Base-by-base conservation (phyloP, 1,140 invertebrate genomes). In the Galleria mellonella region DNA sequence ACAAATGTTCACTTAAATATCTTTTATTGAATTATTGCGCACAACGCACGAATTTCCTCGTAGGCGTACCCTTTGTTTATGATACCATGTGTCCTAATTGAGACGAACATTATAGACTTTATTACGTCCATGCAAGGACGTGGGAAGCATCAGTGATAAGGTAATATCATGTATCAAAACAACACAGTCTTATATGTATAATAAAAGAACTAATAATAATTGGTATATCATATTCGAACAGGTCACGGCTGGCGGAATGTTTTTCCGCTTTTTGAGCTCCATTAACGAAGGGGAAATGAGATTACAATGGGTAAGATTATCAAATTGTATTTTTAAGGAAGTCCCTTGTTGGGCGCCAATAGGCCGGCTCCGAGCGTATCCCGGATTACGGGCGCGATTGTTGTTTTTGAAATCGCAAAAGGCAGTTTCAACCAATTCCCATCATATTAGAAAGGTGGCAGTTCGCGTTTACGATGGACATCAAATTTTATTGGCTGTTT, bases 1-100 rank as follows among this genome's bases (percentile, higher is more conserved):
- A 38, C 28, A 23, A 31, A 41, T 33, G 35, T 30, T 39, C 44
- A 31, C 12, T 28, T 12, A 41, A 38, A 14, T 43, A 14, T 35
- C n/a, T 17, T 12, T 38, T 49, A 49, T 49, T 43, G 47, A 49
- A 49, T 49, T 42, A 49, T 23, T 27, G 9, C 11, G 41, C 31
- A 8, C 31, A 23, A 17, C 9, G 4, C 9, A 37, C 14, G 8
- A n/a, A n/a, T n/a, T n/a, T n/a, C n/a, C n/a, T n/a, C n/a, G n/a
- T n/a, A 17, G 17, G 6, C 2, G 17, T 2, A 6, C 2, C 17
- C 6, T 3, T 23, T 23, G 11, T 37, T 17, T 11, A 37, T 15
- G 14, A 37, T 15, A 9, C 35, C 12, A 37, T 37, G 5, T 15
- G 14, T 37, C 17, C 35, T 37, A 37, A 37, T 37, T 37, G 35